Evolutionary conservation across 2,113 vertebrate genomes (phyloP).

Genomic region (Athene noctua): DNA sequence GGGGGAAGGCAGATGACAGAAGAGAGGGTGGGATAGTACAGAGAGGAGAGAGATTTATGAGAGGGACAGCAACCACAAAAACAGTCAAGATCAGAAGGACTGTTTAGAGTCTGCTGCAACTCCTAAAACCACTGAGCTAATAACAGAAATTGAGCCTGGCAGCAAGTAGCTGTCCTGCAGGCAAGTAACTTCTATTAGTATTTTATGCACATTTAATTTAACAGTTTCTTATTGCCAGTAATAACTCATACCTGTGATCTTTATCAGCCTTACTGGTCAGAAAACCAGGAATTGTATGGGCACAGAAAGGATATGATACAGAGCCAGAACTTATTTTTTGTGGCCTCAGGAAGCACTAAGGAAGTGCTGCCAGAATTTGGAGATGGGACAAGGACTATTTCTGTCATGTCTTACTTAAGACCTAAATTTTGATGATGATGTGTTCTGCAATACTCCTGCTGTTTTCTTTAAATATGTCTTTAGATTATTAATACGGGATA

Average conservation of each 20-base stretch:
- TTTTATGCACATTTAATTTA: not conserved
- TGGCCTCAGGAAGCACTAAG: not conserved
- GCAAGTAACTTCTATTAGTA: not conserved
- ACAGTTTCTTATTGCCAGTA: not conserved
- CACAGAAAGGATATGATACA: not conserved
- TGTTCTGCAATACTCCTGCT: not conserved
- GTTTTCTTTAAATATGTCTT: not conserved
- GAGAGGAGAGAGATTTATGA: not conserved
- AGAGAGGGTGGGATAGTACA: not conserved
- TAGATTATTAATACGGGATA: not conserved
- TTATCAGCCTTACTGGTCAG: not conserved
- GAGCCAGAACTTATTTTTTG: not conserved
- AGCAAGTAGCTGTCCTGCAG: not conserved
- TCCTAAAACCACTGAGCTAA: not conserved
- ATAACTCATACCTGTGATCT: not conserved
- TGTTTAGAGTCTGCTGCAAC: not conserved
- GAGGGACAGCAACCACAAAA: not conserved
- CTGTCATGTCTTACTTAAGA: not conserved
- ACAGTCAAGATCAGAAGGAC: not conserved
- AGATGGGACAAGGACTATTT: not conserved
- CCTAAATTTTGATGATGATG: not conserved
- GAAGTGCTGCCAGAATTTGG: not conserved
- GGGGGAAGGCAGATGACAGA: not conserved
- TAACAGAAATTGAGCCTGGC: not conserved
- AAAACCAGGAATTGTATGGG: not conserved